These are phyloP conservation scores for Sylvia borin DNA, from an alignment of 2,797 vertebrate species.

Conservation along the genomic window DNA sequence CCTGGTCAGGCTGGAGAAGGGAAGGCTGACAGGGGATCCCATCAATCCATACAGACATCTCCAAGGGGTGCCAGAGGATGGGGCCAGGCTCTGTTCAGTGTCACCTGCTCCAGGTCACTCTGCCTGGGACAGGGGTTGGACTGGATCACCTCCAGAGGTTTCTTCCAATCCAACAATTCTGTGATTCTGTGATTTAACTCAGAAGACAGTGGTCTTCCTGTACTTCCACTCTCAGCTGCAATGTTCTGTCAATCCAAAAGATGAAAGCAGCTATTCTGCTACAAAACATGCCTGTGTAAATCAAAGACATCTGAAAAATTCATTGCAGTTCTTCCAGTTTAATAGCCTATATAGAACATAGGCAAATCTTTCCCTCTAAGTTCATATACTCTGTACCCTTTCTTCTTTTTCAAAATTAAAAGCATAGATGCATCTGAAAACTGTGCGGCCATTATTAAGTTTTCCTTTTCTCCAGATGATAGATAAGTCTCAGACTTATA, in stretches of 20 bases:
- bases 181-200: not conserved
- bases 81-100: no score
- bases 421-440: not conserved
- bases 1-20: no score
- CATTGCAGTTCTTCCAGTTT: fast-evolving
- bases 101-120: not conserved
- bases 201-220: not conserved
- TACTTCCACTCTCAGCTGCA: not conserved
- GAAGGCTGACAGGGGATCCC: no score
- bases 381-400: not conserved
- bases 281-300: not conserved
- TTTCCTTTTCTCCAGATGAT: not conserved
- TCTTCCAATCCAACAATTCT: fast-evolving
- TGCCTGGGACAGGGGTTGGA: not conserved
- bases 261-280: not conserved
- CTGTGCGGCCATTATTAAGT: not conserved
- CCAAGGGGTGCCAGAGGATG: no score
- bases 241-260: not conserved
- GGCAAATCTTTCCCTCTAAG: not conserved
- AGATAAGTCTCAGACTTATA: not conserved
- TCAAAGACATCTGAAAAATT: not conserved
- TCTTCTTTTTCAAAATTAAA: not conserved
- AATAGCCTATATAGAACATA: not conserved
- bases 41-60: no score
- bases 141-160: not conserved